Conservation (phyloP, 2,888 invertebrate genomes). For the Hypomecis punctinalis region DNA sequence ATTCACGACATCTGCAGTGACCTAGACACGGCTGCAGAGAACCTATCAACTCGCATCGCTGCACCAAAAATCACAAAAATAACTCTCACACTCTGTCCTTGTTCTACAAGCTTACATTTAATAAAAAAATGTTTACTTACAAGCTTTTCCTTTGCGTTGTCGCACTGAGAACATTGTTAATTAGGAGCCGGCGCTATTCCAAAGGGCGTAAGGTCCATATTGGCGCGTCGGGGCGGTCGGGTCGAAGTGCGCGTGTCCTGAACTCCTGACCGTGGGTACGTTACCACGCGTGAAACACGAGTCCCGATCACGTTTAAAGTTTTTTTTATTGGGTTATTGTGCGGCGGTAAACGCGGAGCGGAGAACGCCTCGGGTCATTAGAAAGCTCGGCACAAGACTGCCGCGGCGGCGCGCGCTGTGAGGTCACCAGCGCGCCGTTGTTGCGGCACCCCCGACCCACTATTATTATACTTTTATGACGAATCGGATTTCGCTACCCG, state of each 20-base stretch:
- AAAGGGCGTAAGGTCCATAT: constrained; percentile 74
- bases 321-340: constrained; percentile 64
- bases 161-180: constrained; percentile 60
- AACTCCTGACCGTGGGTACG: constrained; percentile 58
- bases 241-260: constrained; percentile 70
- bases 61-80: not conserved
- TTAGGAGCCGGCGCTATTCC: constrained; percentile 74
- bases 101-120: constrained; percentile 42
- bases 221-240: constrained; percentile 54
- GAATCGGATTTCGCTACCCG: constrained; percentile 80
- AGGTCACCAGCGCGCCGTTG: constrained; percentile 75
- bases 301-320: constrained; percentile 62
- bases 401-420: constrained; percentile 81
- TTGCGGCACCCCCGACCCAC: constrained; percentile 82
- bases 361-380: constrained; percentile 83
- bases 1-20: constrained; percentile 18
- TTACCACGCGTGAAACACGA: constrained; percentile 67
- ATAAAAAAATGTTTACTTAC: constrained; percentile 64
- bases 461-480: constrained; percentile 85
- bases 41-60: not conserved
- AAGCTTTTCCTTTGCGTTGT: constrained; percentile 60
- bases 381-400: constrained; percentile 82
- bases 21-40: not conserved
- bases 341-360: constrained; percentile 70
- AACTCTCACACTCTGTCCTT: constrained; percentile 1